A percentile compares a stretch with the other conserved stretches of the same genome.
These are phyloP conservation scores for Acrocephalus arundinaceus DNA, from an alignment of 2,113 vertebrate genomes.

Conservation along the genomic window DNA sequence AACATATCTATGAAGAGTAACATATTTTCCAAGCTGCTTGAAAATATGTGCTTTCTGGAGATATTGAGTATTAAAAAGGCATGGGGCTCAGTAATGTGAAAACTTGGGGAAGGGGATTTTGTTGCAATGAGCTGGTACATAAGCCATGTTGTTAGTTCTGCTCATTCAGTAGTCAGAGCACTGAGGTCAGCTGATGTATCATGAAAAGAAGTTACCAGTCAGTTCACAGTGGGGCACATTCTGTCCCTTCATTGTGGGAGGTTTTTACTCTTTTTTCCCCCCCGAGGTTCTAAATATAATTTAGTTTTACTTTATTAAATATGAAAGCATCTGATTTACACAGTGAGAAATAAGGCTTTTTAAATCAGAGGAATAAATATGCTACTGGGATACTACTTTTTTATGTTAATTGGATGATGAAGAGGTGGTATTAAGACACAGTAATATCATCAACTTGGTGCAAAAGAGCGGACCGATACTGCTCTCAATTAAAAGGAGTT, in stretches of 20 bases:
- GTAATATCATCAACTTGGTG: background rate
- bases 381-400: background rate
- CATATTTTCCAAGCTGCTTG: background rate
- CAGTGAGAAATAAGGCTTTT: background rate
- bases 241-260: background rate
- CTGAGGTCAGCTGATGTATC: background rate
- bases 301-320: background rate
- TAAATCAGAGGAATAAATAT: background rate
- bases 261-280: background rate
- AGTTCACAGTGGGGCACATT: background rate
- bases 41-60: background rate
- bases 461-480: accelerated
- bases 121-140: background rate
- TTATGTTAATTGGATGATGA: accelerated
- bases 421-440: background rate
- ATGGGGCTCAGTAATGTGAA: background rate
- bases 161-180: background rate
- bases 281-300: background rate
- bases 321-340: background rate
- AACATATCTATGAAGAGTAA: background rate
- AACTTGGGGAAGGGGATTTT: background rate
- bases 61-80: background rate
- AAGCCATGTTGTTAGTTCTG: background rate
- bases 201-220: background rate
- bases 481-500: conserved; percentile 3